Percentiles rank a stretch among this genome's conserved stretches.
Conservation (phyloP, 2,888 invertebrate genomes). For the Linnaemya tessellans region DNA sequence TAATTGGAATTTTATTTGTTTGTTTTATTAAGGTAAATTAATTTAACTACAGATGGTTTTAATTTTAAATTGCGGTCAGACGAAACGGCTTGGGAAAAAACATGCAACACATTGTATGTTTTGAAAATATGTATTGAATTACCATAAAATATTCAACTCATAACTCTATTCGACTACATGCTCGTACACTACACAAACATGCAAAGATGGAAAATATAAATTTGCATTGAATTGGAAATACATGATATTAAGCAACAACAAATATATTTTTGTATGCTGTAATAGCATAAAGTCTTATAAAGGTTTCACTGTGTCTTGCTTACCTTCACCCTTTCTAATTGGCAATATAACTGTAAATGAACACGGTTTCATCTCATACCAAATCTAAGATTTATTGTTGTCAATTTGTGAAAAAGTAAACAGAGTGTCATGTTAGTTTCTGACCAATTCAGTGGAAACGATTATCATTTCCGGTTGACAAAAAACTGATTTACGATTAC, state of each 20-base stretch:
- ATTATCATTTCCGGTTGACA: slow-evolving; percentile 44
- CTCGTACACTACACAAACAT: background rate
- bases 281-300: slow-evolving; percentile 10
- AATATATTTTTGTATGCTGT: background rate
- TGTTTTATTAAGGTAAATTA: slow-evolving; percentile 22
- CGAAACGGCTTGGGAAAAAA: slow-evolving; percentile 44
- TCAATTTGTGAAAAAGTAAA: slow-evolving; percentile 17
- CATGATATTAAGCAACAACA: slow-evolving; percentile 24
- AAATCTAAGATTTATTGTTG: slow-evolving; percentile 15
- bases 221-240: slow-evolving; percentile 39
- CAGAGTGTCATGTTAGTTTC: slow-evolving; percentile 27
- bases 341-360: background rate
- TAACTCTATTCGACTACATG: background rate
- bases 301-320: slow-evolving; percentile 28
- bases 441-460: slow-evolving; percentile 19
- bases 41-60: slow-evolving; percentile 48
- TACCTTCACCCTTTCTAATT: slow-evolving; percentile 54
- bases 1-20: slow-evolving; percentile 3
- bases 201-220: slow-evolving; percentile 12
- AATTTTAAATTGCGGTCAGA: slow-evolving; percentile 60
- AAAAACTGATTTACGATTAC: slow-evolving; percentile 4
- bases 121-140: slow-evolving; percentile 63
- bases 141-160: slow-evolving; percentile 53
- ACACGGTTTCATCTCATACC: slow-evolving; percentile 26
- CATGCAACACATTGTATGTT: slow-evolving; percentile 45